Conservation (phyloP, 1,140 invertebrate species). For the Hyles vespertilio region DNA sequence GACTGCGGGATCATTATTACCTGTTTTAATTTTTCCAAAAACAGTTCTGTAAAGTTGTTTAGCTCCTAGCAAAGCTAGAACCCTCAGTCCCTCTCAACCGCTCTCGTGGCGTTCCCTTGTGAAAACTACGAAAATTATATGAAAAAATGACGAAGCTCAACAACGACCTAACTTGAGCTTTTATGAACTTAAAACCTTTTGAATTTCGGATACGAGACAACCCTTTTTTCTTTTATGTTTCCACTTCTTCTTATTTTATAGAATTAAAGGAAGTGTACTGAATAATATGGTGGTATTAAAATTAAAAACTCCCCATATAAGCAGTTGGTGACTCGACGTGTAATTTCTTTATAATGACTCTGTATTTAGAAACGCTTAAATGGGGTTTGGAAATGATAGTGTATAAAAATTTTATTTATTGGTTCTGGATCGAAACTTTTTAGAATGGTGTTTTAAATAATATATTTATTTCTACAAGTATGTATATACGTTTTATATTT, state of each 20-base stretch:
- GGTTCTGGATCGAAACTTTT: too few relatives aligned
- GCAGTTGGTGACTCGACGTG: too few relatives aligned
- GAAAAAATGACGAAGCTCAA: constrained; percentile 16
- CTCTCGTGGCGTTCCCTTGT: constrained; percentile 14
- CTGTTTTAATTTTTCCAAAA: constrained; percentile 2
- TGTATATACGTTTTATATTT: too few relatives aligned
- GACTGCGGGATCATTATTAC: neutral
- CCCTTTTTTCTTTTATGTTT: constrained; percentile 9
- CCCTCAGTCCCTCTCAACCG: constrained; percentile 15
- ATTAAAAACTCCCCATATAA: too few relatives aligned
- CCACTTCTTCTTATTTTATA: constrained; percentile 1
- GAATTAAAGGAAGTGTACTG: too few relatives aligned
- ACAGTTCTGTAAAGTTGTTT: constrained; percentile 11
- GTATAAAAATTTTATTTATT: too few relatives aligned
- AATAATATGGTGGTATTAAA: too few relatives aligned
- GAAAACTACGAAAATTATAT: constrained; percentile 21
- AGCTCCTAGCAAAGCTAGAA: constrained; percentile 14
- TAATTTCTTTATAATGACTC: too few relatives aligned
- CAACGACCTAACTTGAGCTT: constrained; percentile 17
- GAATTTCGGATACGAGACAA: constrained; percentile 6
- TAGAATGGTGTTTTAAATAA: too few relatives aligned
- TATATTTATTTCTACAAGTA: too few relatives aligned
- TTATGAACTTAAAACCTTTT: constrained; percentile 13
- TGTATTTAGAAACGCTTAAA: too few relatives aligned
- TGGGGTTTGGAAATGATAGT: too few relatives aligned